Conservation (phyloP, 1,140 invertebrate genomes). For the Drosophila burlai region DNA sequence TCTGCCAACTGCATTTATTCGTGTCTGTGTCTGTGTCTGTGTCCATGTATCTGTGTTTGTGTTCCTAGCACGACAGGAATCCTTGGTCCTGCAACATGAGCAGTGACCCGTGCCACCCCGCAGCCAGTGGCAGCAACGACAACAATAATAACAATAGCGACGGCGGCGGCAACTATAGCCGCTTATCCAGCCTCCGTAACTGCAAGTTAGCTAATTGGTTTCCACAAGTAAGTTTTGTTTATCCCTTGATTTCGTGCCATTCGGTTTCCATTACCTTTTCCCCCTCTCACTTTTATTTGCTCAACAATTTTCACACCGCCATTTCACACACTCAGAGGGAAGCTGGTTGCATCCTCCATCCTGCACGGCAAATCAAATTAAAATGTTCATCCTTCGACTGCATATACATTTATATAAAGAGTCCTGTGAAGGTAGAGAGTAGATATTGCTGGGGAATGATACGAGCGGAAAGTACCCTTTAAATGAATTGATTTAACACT, state of each 20-base stretch:
- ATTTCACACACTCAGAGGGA: background rate
- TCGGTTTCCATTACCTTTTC: slow-evolving; percentile 17
- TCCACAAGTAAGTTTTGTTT: slow-evolving; percentile 76
- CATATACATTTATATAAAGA: slow-evolving; percentile 27
- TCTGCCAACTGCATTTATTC: slow-evolving; percentile 36
- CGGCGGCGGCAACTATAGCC: slow-evolving; percentile 35
- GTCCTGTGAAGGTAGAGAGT: slow-evolving; percentile 3
- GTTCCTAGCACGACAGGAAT: slow-evolving; percentile 30
- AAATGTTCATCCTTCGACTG: slow-evolving; percentile 64
- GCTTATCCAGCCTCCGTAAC: slow-evolving; percentile 51
- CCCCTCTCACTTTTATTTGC: slow-evolving; percentile 38
- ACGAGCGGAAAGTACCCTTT: background rate
- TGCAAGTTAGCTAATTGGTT: slow-evolving; percentile 73
- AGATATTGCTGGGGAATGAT: slow-evolving; percentile 33
- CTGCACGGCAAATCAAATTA: slow-evolving; percentile 70
- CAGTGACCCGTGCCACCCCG: background rate
- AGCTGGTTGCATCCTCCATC: slow-evolving; percentile 18
- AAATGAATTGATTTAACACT: background rate
- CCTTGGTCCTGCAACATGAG: slow-evolving; percentile 34
- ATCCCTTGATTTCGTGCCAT: slow-evolving; percentile 19
- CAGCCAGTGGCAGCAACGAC: slow-evolving; percentile 17
- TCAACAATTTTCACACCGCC: slow-evolving; percentile 43
- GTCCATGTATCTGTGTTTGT: slow-evolving; percentile 29
- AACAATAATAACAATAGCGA: slow-evolving; percentile 31
- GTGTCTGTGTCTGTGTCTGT: slow-evolving; percentile 34